Conservation (phyloP, 2,797 vertebrate species). For the Crocodylus rhombifer region DNA sequence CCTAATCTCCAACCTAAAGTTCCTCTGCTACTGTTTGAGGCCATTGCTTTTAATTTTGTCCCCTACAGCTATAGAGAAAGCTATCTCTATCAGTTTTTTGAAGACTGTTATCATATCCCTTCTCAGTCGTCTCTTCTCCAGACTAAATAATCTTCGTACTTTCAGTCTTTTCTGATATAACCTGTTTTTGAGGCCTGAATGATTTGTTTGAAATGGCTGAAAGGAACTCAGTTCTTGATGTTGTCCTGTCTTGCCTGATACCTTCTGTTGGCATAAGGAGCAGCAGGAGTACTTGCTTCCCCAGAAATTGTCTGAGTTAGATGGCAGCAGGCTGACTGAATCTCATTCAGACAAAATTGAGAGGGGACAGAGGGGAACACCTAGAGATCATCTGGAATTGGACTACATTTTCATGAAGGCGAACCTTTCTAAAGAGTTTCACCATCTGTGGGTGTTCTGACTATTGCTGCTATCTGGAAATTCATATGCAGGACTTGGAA, state of each 20-base stretch:
- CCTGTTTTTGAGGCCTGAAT: background rate
- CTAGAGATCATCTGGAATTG: background rate
- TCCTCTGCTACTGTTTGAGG: no score
- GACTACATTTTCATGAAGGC: background rate
- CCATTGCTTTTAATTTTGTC: no score
- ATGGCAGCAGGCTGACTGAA: background rate
- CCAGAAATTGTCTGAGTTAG: background rate
- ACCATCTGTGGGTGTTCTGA: background rate
- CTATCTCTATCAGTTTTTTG: no score
- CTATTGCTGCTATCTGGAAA: background rate
- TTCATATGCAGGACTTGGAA: background rate
- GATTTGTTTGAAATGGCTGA: background rate
- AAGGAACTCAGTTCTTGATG: background rate
- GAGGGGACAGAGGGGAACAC: background rate
- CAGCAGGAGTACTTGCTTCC: background rate
- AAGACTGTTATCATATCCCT: no score
- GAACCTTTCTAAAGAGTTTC: background rate
- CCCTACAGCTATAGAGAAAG: no score
- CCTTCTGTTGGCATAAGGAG: background rate
- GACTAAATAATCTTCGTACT: no score
- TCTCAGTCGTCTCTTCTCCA: no score
- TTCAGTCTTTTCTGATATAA: no score
- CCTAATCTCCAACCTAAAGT: no score
- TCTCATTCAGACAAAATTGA: background rate
- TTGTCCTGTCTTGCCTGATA: background rate